Percentiles rank a stretch among this genome's conserved stretches.
phyloP scores from a whole-genome alignment of 2,888 invertebrate genomes.

The Cosmorhoe ocellata region DNA sequence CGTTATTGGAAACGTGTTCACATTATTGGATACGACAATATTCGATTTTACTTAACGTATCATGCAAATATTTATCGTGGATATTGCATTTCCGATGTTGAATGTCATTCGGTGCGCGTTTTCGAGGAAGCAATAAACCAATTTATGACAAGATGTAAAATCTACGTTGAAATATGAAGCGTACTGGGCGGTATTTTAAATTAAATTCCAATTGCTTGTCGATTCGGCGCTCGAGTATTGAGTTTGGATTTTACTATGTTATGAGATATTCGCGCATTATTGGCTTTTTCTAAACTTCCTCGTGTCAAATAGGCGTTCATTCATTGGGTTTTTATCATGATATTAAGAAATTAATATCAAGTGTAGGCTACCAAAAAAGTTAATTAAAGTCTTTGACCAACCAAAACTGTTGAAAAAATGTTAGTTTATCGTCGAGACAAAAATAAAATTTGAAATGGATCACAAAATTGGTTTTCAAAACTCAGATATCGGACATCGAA shows the following conservation, averaged over 20 bases:
- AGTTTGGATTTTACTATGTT: conserved; percentile 13
- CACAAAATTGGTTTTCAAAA: conserved; percentile 11
- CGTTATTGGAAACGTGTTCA: conserved; percentile 41
- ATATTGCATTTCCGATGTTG: conserved; percentile 39
- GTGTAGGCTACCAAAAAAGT: too few species aligned
- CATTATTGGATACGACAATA: conserved; percentile 28
- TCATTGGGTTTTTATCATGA: too few species aligned
- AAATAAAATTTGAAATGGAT: neutral
- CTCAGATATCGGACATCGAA: conserved; percentile 10
- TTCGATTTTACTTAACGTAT: conserved; percentile 33
- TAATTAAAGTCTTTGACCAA: too few species aligned
- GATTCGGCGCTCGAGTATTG: conserved; percentile 16
- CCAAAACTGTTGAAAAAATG: too few species aligned
- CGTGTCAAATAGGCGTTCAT: too few species aligned
- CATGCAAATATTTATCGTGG: conserved; percentile 37
- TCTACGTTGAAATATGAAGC: conserved; percentile 37
- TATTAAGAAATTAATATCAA: too few species aligned
- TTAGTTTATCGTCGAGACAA: too few species aligned
- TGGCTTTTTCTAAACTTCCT: neutral
- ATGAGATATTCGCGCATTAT: neutral
- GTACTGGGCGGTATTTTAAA: conserved; percentile 30
- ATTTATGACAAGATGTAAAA: conserved; percentile 38
- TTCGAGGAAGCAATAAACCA: conserved; percentile 39
- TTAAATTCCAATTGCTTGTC: conserved; percentile 28
- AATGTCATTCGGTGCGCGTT: conserved; percentile 34